These are phyloP conservation scores for Mionectes macconnelli DNA, from an alignment of 2,113 vertebrate species.

Conservation along the genomic window DNA sequence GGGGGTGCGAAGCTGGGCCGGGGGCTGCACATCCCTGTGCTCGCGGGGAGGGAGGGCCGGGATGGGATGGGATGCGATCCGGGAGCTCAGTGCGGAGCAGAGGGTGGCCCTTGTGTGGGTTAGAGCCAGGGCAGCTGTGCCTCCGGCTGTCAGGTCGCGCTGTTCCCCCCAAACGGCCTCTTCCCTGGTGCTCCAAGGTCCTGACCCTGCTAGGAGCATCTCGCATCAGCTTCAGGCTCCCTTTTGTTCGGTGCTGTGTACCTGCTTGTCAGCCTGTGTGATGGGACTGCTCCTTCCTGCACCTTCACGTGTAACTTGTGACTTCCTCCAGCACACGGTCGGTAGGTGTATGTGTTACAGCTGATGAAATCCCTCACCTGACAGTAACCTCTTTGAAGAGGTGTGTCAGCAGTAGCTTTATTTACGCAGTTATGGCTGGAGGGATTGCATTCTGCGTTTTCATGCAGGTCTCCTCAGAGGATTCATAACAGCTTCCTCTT, in stretches of 20 bases:
- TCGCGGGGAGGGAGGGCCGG: rapidly evolving
- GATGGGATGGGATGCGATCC: rapidly evolving
- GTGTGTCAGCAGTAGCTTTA: background rate
- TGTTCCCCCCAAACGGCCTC: background rate
- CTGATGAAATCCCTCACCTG: background rate
- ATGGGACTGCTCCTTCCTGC: background rate
- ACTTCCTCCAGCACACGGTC: rapidly evolving
- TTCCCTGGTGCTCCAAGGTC: background rate
- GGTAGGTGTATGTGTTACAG: rapidly evolving
- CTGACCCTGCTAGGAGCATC: rapidly evolving
- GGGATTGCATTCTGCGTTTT: background rate
- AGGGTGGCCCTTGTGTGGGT: rapidly evolving
- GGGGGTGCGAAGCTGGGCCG: background rate
- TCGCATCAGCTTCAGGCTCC: rapidly evolving
- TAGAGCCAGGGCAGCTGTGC: background rate
- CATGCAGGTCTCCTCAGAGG: background rate
- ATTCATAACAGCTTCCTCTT: background rate
- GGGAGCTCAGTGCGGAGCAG: background rate
- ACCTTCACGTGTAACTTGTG: background rate
- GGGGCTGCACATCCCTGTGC: background rate
- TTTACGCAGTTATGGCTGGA: background rate
- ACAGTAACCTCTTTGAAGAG: background rate
- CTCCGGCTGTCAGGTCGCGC: rapidly evolving
- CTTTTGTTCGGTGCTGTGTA: rapidly evolving
- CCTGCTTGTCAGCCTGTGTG: too few species aligned